phyloP scores from a whole-genome alignment of 1,140 invertebrate genomes.

The Latrodectus geometricus region DNA sequence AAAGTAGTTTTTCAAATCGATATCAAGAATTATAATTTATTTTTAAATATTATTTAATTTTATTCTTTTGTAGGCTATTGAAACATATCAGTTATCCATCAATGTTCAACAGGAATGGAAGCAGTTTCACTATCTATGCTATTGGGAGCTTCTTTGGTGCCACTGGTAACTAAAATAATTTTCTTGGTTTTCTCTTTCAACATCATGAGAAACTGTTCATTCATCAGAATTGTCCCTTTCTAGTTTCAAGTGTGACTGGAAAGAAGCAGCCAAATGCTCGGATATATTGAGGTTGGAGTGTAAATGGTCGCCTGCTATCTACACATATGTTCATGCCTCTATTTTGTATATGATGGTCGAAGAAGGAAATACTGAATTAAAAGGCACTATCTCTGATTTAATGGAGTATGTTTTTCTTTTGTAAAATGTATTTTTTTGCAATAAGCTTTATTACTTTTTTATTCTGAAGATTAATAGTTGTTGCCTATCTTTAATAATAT shows the following conservation, averaged over 20 bases:
- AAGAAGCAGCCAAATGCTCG: constrained; percentile 80
- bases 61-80: constrained; percentile 72
- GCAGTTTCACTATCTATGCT: constrained; percentile 95
- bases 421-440: background rate
- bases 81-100: constrained; percentile 86
- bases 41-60: no score
- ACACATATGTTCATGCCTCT: constrained; percentile 88
- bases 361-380: constrained; percentile 65
- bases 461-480: background rate
- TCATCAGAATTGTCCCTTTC: background rate
- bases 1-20: no score
- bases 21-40: no score
- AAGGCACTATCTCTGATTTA: constrained; percentile 72
- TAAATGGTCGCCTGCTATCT: constrained; percentile 91
- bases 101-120: constrained; percentile 87
- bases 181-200: background rate
- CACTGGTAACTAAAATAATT: constrained; percentile 74
- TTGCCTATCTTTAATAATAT: background rate
- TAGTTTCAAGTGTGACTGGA: constrained; percentile 75
- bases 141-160: constrained; percentile 95
- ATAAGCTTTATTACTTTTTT: no score
- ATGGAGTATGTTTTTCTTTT: constrained; percentile 70
- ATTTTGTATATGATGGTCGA: constrained; percentile 79
- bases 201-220: background rate
- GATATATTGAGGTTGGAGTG: constrained; percentile 80